Evolutionary conservation across 1,140 invertebrate species (phyloP), one percentile per base, ranked within the genome.

Genomic region (Aleiodes sp.): DNA sequence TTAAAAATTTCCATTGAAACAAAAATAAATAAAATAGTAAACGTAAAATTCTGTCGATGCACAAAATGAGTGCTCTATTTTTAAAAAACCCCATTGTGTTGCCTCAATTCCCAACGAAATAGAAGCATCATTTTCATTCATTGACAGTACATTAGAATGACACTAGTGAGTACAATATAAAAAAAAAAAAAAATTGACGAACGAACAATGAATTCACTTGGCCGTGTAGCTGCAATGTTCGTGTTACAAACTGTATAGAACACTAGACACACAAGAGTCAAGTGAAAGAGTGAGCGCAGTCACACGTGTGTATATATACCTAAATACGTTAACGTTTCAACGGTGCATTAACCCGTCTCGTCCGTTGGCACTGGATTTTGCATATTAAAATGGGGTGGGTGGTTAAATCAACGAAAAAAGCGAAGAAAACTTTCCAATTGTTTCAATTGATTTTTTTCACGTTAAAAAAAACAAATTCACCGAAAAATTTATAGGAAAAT

Each of bases 151-250:
- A 52, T 52, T 52, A 52, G 60, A 63, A 26, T 63, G 60, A 16
- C 33, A 63, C 39, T 57, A 24, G 33, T 28, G 26, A 9, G 60
- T 24, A 61, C 29, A 61, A n/a, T 12, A 28, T 24, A 26, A 35
- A n/a, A 19, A 57, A 26, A 69, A 14, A 31, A 35, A n/a, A 39
- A 70, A 70, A 79, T 77, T 78, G 79, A 79, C 75, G 75, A 78
- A 77, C 75, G 73, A 74, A 81, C 79, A 80, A 82, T 82, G 73
- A 74, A 73, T 43, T 70, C 68, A 62, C 63, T 70, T 70, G 68
- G 68, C 52, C 68, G 39, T 62, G 59, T 33, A 66, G 16, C 46
- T 52, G 46, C 46, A 52, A 16, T n/a, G n/a, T 4, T 52, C 46
- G 46, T 24, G 46, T 21, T 52, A 21, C 21, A 52, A 52, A 46